Percentiles rank a stretch among this genome's conserved stretches.
Conservation (phyloP, 2,888 invertebrate genomes). For the Diplazon laetatorius region DNA sequence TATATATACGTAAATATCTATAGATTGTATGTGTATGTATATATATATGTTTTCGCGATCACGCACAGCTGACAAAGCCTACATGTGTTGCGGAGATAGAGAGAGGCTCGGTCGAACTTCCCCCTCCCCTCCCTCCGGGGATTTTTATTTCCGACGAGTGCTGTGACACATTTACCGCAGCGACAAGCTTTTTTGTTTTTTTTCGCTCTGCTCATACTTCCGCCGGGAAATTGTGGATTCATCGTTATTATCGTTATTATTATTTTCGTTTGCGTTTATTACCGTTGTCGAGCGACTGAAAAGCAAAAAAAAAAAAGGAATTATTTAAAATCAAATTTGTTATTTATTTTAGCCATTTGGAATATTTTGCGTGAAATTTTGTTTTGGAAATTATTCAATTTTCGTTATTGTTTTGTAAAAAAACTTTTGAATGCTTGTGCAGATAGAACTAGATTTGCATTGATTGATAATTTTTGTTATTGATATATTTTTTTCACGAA, state of each 20-base stretch:
- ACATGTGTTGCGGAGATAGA: constrained; percentile 18
- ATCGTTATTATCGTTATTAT: background rate
- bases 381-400: too few relatives aligned
- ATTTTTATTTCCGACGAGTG: constrained; percentile 29
- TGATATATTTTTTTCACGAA: too few relatives aligned
- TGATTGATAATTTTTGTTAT: too few relatives aligned
- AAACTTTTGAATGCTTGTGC: too few relatives aligned
- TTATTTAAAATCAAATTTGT: background rate
- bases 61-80: constrained; percentile 23
- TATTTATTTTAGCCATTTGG: background rate
- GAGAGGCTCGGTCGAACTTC: constrained; percentile 12
- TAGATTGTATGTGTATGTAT: too few relatives aligned
- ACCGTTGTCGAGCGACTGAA: background rate
- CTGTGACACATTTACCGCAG: constrained; percentile 1
- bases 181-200: constrained; percentile 26
- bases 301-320: constrained; percentile 13
- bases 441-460: too few relatives aligned
- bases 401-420: too few relatives aligned
- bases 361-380: too few relatives aligned
- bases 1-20: background rate
- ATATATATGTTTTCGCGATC: constrained; percentile 8
- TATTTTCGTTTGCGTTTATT: background rate
- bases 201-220: constrained; percentile 19
- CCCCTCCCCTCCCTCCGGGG: background rate
- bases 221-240: background rate